Conservation (phyloP, 2,888 invertebrate genomes). For the Nomada flava region DNA sequence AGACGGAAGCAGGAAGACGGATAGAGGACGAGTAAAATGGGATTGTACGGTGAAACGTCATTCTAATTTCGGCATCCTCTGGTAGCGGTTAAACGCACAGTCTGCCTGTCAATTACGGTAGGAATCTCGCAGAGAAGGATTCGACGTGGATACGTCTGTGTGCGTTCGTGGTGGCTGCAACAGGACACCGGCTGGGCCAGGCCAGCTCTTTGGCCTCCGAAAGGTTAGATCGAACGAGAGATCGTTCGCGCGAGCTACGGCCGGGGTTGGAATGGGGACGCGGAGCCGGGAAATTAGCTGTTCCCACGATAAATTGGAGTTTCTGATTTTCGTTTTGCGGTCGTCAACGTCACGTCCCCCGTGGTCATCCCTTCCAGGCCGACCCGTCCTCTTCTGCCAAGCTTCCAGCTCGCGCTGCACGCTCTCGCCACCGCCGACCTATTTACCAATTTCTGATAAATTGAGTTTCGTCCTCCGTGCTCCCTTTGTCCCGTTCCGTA, state of each 20-base stretch:
- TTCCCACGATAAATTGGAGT: slow-evolving; percentile 75
- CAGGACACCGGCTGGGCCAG: slow-evolving; percentile 9
- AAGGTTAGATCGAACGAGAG: slow-evolving; percentile 1
- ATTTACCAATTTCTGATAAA: slow-evolving; percentile 76
- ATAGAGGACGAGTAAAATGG: background rate
- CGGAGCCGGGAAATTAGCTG: slow-evolving; percentile 71
- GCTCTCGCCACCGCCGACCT: slow-evolving; percentile 61
- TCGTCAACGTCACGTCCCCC: slow-evolving; percentile 74
- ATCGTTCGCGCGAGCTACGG: background rate
- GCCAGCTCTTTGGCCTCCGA: slow-evolving; percentile 6
- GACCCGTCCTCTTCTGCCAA: background rate
- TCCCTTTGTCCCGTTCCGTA: slow-evolving; percentile 31
- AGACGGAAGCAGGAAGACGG: background rate
- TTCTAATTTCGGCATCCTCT: slow-evolving; percentile 62
- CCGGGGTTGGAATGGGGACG: slow-evolving; percentile 21
- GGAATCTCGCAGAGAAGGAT: slow-evolving; percentile 54
- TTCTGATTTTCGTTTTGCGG: slow-evolving; percentile 75
- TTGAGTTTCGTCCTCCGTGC: slow-evolving; percentile 65
- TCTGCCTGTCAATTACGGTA: slow-evolving; percentile 64
- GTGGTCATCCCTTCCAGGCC: slow-evolving; percentile 55
- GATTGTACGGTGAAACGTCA: background rate
- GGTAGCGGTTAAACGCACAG: slow-evolving; percentile 55
- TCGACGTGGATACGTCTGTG: slow-evolving; percentile 29
- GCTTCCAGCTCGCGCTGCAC: slow-evolving; percentile 15
- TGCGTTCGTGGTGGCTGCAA: slow-evolving; percentile 33